Conservation (phyloP, 2,888 invertebrate species). For the Drosophila stalkeri region DNA sequence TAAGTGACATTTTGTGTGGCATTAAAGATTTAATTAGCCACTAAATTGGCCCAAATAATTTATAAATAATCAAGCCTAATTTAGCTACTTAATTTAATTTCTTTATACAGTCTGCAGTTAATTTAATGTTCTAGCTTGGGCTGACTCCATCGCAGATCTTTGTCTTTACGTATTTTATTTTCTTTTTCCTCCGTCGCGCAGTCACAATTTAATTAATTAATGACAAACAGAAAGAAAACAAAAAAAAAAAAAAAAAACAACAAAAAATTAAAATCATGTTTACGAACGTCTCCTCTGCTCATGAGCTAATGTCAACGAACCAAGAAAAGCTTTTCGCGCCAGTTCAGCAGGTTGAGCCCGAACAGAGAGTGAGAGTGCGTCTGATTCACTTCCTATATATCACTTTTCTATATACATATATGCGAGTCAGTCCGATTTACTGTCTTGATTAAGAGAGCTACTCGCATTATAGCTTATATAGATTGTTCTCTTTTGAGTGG, state of each 20-base stretch:
- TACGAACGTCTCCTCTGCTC: conserved; percentile 21
- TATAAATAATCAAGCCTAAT: conserved; percentile 2
- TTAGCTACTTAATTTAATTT: not conserved
- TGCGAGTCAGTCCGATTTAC: not conserved
- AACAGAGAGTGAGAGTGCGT: conserved; percentile 33
- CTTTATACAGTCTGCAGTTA: not conserved
- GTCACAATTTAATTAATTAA: conserved; percentile 52
- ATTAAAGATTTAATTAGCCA: conserved; percentile 5
- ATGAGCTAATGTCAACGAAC: conserved; percentile 45
- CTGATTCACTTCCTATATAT: conserved; percentile 10
- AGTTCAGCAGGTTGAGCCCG: conserved; percentile 14
- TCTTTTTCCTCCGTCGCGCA: conserved; percentile 1
- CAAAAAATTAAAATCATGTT: conserved; percentile 30
- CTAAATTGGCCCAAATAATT: not conserved
- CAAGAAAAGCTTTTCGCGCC: conserved; percentile 24
- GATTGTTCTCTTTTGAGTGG: not conserved
- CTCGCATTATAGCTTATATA: not conserved
- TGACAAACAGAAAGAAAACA: conserved; percentile 17
- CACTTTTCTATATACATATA: conserved; percentile 4
- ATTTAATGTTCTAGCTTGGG: conserved; percentile 2
- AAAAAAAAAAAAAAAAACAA: conserved; percentile 8
- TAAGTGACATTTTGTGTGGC: conserved; percentile 9
- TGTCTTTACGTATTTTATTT: not conserved
- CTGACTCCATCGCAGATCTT: not conserved
- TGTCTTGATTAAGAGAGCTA: not conserved